phyloP scores from a whole-genome alignment of 23 tunicate genomes.

The Trididemnum miniatum region DNA sequence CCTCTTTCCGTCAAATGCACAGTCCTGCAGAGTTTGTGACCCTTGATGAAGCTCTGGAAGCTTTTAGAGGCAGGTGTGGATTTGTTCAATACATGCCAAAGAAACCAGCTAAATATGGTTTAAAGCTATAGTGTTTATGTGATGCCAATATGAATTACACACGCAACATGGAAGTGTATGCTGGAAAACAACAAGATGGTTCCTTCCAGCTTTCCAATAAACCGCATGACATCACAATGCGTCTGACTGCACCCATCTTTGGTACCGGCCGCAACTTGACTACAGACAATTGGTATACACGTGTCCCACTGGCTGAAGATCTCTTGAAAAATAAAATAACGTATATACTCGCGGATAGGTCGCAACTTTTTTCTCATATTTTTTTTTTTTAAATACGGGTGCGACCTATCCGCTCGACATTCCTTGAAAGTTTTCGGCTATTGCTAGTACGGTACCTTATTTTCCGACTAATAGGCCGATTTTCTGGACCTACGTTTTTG shows the following conservation, averaged over 20 bases:
- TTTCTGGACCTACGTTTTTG: no score
- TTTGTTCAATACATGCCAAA: constrained; percentile 9
- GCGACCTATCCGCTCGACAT: no score
- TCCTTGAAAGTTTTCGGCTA: no score
- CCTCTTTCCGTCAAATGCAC: neutral
- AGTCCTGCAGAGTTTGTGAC: constrained; percentile 10
- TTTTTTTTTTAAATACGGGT: no score
- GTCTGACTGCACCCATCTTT: constrained; percentile 3
- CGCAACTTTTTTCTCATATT: no score
- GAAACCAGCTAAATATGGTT: constrained; percentile 15
- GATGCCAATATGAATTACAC: neutral
- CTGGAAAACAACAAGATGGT: constrained; percentile 9
- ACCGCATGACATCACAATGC: neutral
- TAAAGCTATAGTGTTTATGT: constrained; percentile 10
- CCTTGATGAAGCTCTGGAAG: constrained; percentile 11
- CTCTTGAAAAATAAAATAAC: constrained; percentile 4
- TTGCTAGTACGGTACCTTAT: no score
- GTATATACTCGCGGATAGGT: no score
- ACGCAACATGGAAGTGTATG: constrained; percentile 17
- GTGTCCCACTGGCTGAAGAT: constrained; percentile 5
- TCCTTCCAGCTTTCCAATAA: constrained; percentile 1
- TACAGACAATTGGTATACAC: constrained; percentile 14
- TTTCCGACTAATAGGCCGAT: no score
- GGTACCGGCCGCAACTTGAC: neutral
- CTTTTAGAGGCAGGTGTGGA: constrained; percentile 21